These are phyloP conservation scores for Molossus molossus DNA, from an alignment of 2,797 vertebrate genomes.

Conservation along the genomic window DNA sequence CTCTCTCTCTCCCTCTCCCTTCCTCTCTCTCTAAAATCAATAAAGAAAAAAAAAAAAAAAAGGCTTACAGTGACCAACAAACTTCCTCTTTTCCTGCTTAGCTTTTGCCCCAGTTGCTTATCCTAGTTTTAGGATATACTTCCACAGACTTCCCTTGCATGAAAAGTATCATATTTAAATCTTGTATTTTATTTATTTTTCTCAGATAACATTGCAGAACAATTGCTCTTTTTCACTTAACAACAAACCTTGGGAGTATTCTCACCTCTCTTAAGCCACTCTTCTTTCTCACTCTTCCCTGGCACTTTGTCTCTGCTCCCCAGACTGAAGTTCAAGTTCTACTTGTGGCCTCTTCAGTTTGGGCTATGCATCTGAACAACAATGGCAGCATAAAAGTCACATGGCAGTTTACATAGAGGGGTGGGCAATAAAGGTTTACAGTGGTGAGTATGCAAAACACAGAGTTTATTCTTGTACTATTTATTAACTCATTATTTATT, in stretches of 20 bases:
- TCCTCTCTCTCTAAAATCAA: too few species aligned
- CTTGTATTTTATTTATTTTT: constrained; percentile 14
- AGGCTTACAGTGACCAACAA: not conserved
- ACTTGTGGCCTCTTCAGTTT: not conserved
- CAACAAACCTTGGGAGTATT: not conserved
- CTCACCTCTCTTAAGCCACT: not conserved
- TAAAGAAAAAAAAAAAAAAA: too few species aligned
- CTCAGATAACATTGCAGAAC: not conserved
- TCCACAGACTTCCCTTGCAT: not conserved
- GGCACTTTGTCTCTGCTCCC: not conserved
- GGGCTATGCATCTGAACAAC: not conserved
- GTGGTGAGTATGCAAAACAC: too few species aligned
- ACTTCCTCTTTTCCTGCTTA: constrained; percentile 15
- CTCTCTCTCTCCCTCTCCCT: too few species aligned
- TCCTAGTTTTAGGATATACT: not conserved
- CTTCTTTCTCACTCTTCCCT: not conserved
- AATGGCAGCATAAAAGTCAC: not conserved
- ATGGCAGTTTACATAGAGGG: not conserved
- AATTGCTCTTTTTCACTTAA: not conserved
- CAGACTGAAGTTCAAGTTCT: not conserved
- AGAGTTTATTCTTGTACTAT: too few species aligned
- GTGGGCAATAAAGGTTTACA: too few species aligned
- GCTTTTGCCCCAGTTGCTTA: not conserved
- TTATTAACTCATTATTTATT: too few species aligned
- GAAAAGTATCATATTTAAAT: not conserved